Evolutionary conservation across 2,113 vertebrate genomes (phyloP), one percentile per base, ranked within the genome.

Genomic region (Menura novaehollandiae): DNA sequence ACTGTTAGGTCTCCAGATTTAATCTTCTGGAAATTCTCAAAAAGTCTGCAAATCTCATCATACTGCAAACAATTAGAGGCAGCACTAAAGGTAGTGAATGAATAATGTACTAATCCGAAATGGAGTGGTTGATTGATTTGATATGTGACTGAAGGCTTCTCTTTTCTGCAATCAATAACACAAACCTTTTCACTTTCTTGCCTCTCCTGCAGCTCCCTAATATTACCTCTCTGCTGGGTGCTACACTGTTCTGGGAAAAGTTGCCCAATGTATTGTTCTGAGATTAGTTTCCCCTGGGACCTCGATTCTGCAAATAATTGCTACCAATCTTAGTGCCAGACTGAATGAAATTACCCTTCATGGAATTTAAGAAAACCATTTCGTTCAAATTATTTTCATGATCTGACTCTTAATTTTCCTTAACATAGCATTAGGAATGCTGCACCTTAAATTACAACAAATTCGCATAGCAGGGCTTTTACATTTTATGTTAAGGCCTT

Each of bases 151-250:
- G 85, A 93, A 94, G 41, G 41, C 51, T 93, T 90, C 72, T 93
- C 28, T 90, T 73, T 90, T 71, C 67, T 83, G 46, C 63, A 93
- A 22, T 94, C 82, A 93, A 69, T 92, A 90, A 73, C 21, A 77
- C 32, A 95, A 95, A 86, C 74, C 85, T 83, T 86, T 94, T 88
- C 75, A 88, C 53, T 93, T 83, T 80, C 72, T 83, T 66, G 28
- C 51, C 55, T 92, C 63, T 97, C 88, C 92, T 88, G 79, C 83
- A 88, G 88, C 26, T 83, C 59, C 43, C 59, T 94, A 90, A 94
- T 95, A 95, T 85, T 94, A 55, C n/a, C 35, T 86, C 91, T 94
- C 95, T 59, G 75, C 59, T 95, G 92, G 79, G 47, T 86, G 51
- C 79, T 90, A 33, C n/a, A 14, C 8, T 77, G 43, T 55, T 90